A percentile compares a stretch with the other conserved stretches of the same genome.
These are phyloP conservation scores for Macrobrachium rosenbergii DNA, from an alignment of 1,140 invertebrate genomes.

Conservation along the genomic window DNA sequence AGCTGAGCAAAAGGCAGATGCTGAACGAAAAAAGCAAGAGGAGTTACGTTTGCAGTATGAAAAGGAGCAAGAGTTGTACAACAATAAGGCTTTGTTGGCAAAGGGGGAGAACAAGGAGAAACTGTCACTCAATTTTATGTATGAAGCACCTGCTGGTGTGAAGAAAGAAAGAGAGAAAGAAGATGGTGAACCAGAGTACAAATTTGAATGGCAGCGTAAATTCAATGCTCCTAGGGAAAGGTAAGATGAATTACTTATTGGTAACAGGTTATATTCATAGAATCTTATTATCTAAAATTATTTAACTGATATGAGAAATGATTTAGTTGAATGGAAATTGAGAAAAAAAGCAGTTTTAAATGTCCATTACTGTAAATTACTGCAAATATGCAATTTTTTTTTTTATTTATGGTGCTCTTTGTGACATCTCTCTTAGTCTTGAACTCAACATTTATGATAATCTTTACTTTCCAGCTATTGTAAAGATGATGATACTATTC, in stretches of 20 bases:
- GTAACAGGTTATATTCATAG: not conserved
- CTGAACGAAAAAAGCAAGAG: constrained; percentile 98
- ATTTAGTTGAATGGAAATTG: too few species aligned
- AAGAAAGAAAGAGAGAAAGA: constrained; percentile 89
- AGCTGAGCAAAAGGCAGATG: constrained; percentile 97
- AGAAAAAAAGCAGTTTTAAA: too few species aligned
- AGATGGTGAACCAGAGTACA: constrained; percentile 95
- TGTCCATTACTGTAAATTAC: too few species aligned
- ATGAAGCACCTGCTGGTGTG: constrained; percentile 98
- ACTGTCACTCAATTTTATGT: constrained; percentile 99
- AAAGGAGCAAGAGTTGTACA: constrained; percentile 98
- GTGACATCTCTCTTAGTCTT: not conserved
- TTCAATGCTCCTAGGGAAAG: constrained; percentile 97
- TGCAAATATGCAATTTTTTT: not conserved
- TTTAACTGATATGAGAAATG: too few species aligned
- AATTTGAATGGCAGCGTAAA: constrained; percentile 99
- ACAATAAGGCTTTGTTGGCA: constrained; percentile 96
- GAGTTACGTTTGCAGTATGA: constrained; percentile 97
- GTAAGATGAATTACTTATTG: constrained; percentile 69
- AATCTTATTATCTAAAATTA: not conserved
- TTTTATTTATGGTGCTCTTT: not conserved
- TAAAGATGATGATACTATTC: constrained; percentile 94
- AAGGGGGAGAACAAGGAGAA: constrained; percentile 97
- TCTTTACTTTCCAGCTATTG: constrained; percentile 61
- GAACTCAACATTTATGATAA: not conserved